Base-by-base conservation (phyloP, 1,140 invertebrate species). In the Proales similis region DNA sequence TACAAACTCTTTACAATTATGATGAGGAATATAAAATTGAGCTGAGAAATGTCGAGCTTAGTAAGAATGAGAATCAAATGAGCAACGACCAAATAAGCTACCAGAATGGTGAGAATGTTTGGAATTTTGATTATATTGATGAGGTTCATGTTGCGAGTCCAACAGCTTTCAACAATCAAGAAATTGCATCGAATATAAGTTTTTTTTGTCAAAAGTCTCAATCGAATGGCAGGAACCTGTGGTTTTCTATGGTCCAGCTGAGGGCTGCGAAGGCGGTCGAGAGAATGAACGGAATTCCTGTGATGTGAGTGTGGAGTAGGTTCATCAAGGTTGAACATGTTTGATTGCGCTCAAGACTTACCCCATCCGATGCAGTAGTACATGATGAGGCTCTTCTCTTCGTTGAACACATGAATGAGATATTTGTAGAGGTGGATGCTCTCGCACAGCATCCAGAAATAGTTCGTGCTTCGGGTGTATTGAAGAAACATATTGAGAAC, bases 391-490 rank as follows among this genome's bases (percentile, higher is more conserved):
- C 27, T 57, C 12, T 36, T 19, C 19, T 57, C 33, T 42, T 57
- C 51, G 29, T 57, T 57, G 22, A 57, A 57, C 3, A 57, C 51
- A 7, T 26, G 45, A 42, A 57, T 57, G 19, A 57, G 51, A 29
- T 42, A n/a, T 7, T 57, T 39, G 36, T 42, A 42, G 17, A 57
- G 22, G 19, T 57, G 30, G 6, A 57, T 19, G 32, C 51, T 57
- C 12, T 57, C 51, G 20, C 51, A 30, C 29, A 57, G 45, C 51
- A 57, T 57, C 51, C 51, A 57, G 32, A 57, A 57, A 17, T 57
- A 57, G 19, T 57, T 57, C 9, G 51, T 57, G 11, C 51, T 26
- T 2, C 51, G 51, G 19, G 51, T 57, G 30, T 57, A 57, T 17
- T 57, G 51, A 11, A 57, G 32, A 14, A 57, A 39, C 29, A 57